Conservation (phyloP, 2,888 invertebrate genomes). For the Acanthacorydalis orientalis region DNA sequence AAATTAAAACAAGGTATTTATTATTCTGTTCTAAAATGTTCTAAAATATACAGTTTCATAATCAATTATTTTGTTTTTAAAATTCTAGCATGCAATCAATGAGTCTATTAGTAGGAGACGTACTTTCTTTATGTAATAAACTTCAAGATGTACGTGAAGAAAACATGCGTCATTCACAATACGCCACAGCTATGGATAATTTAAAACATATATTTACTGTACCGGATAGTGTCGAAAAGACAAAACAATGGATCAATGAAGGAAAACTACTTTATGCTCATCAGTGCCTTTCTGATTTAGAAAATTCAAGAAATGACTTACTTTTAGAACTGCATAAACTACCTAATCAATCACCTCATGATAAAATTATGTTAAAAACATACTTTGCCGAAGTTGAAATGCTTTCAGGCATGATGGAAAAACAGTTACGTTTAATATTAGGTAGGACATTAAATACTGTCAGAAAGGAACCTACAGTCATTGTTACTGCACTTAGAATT, state of each 20-base stretch:
- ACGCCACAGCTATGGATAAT: slow-evolving; percentile 96
- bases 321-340: slow-evolving; percentile 86
- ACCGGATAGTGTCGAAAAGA: slow-evolving; percentile 88
- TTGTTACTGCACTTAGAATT: slow-evolving; percentile 89
- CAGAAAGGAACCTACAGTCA: slow-evolving; percentile 82
- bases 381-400: slow-evolving; percentile 93
- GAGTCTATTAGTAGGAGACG: slow-evolving; percentile 51
- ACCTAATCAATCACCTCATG: slow-evolving; percentile 77
- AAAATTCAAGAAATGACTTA: slow-evolving; percentile 91
- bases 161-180: slow-evolving; percentile 88
- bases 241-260: slow-evolving; percentile 84
- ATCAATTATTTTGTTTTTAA: slow-evolving; percentile 4
- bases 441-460: slow-evolving; percentile 86
- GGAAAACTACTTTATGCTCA: slow-evolving; percentile 91
- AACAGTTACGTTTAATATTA: slow-evolving; percentile 79
- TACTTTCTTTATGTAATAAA: slow-evolving; percentile 64
- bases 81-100: slow-evolving; percentile 54
- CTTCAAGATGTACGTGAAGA: slow-evolving; percentile 79
- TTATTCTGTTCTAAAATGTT: not conserved
- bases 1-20: slow-evolving; percentile 38
- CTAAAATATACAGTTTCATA: slow-evolving; percentile 5
- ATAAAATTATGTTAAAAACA: slow-evolving; percentile 82
- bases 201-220: slow-evolving; percentile 96
- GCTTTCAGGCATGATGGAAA: slow-evolving; percentile 73
- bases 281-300: slow-evolving; percentile 82